phyloP scores from a whole-genome alignment of 2,113 vertebrate species.

The Henicopernis longicauda region DNA sequence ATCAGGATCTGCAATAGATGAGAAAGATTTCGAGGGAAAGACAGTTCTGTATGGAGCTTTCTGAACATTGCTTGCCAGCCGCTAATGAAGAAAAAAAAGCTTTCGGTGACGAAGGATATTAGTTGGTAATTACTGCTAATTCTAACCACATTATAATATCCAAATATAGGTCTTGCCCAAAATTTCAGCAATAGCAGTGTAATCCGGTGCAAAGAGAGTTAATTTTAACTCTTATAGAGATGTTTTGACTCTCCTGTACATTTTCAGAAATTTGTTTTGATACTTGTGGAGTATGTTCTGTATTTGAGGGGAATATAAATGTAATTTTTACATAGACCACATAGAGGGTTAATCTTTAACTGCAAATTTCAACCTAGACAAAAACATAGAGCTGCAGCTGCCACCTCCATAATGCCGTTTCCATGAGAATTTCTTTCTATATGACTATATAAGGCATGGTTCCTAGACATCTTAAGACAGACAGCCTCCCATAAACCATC shows the following conservation, averaged over 20 bases:
- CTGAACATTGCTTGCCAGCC: background rate
- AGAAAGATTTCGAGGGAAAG: background rate
- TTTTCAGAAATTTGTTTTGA: background rate
- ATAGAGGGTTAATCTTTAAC: constrained; percentile 31
- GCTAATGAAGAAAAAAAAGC: background rate
- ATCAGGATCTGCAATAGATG: background rate
- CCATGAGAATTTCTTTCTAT: constrained; percentile 55
- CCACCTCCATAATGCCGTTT: constrained; percentile 56
- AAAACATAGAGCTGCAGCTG: constrained; percentile 44
- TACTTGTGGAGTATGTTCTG: background rate
- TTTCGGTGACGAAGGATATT: background rate
- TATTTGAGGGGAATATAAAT: background rate
- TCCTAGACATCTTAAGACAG: constrained; percentile 36
- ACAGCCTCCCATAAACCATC: background rate
- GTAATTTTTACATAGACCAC: background rate
- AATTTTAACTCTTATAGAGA: background rate
- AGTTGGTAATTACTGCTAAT: background rate
- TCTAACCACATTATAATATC: background rate
- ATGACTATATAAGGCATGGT: constrained; percentile 44
- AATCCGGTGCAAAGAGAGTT: background rate
- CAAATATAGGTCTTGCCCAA: background rate
- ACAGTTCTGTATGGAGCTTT: background rate
- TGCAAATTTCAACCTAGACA: constrained; percentile 23
- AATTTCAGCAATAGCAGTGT: background rate
- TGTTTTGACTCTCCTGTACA: background rate